Evolutionary conservation across 1,140 invertebrate species (phyloP), one percentile per base, ranked within the genome.

Genomic region (Caenorhabditis inopinata): DNA sequence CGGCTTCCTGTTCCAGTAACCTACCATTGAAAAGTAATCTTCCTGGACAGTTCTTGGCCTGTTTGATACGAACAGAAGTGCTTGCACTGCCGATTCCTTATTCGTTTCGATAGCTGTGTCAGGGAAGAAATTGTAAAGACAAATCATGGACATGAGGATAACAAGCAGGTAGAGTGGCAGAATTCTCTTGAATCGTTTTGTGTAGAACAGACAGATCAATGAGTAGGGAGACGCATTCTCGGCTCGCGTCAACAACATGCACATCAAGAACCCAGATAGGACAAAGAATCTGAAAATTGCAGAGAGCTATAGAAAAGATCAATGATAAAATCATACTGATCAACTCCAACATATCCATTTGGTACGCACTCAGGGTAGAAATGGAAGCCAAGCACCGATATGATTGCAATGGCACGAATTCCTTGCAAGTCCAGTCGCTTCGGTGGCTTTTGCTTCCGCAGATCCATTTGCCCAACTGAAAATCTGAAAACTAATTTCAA

Each of bases 271-370:
- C 27, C 58, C 58, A 21, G 58, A 68, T 6, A 68, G 32, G n/a
- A 68, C 58, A 9, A 68, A 68, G 58, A 68, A 68, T 68, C 58
- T 68, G 58, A 42, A 68, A 42, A 7, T 7, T 42, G 38, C 38
- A 42, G 6, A 7, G 14, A 42, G 38, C 5, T 42, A 7, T 42
- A 42, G 38, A 42, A 42, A 14, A 42, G 5, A 7, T 42, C 14
- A 42, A 14, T 14, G 14, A 7, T 42, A 42, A 7, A 14, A 42
- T 7, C 58, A 38, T 12, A 68, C 58, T 68, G 58, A 68, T 68
- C 58, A 38, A 68, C 58, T 21, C 58, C 58, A 21, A 68, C 32
- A 42, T 68, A 68, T 21, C 58, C 58, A 68, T 68, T 68, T 21
- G 58, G 58, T 21, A 1, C 35, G n/a, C 23, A 68, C 38, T 68